phyloP scores from a whole-genome alignment of 2,113 vertebrate genomes.

The Phylloscopus trochiloides region DNA sequence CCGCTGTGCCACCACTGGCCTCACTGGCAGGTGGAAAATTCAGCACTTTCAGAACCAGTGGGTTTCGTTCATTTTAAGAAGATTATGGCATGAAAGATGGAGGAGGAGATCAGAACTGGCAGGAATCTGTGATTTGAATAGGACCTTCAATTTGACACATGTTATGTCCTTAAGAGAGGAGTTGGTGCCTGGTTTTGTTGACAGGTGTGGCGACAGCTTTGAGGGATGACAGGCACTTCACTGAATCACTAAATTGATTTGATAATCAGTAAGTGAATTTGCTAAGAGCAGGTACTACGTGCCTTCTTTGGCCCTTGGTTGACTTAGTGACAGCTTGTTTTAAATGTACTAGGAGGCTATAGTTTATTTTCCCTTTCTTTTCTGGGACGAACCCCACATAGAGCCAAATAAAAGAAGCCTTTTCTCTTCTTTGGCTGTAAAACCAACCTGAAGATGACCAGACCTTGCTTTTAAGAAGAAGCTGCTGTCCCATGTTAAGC shows the following conservation, averaged over 20 bases:
- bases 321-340: conserved; percentile 48
- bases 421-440: not conserved
- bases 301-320: conserved; percentile 47
- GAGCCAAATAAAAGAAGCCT: not conserved
- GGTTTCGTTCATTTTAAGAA: conserved; percentile 63
- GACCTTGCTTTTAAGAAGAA: not conserved
- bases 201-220: conserved; percentile 47
- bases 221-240: conserved; percentile 47
- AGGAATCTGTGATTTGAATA: conserved; percentile 69
- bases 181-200: conserved; percentile 37
- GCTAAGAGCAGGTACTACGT: conserved; percentile 18
- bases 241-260: conserved; percentile 64
- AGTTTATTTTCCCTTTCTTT: not conserved
- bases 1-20: not conserved
- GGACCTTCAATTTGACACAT: conserved; percentile 65
- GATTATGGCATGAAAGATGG: conserved; percentile 59
- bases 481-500: not conserved
- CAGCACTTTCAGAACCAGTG: not conserved
- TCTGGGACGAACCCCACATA: not conserved
- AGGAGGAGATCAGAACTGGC: conserved; percentile 54
- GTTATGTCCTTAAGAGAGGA: conserved; percentile 61
- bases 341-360: not conserved
- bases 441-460: not conserved
- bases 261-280: conserved; percentile 67
- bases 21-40: not conserved